phyloP scores from a whole-genome alignment of 2,888 invertebrate species.

The Pheosia tremula region DNA sequence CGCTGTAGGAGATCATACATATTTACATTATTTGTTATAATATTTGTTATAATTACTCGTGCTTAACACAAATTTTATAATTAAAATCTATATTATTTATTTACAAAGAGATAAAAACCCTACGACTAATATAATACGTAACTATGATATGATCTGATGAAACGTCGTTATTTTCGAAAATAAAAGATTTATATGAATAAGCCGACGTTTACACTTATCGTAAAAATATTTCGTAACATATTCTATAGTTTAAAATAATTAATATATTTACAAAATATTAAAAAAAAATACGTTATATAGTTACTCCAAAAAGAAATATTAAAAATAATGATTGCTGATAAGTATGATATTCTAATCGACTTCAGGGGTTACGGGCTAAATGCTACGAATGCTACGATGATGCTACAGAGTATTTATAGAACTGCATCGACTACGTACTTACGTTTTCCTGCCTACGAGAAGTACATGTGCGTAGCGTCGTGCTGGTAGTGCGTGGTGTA shows the following conservation, averaged over 20 bases:
- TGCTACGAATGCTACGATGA: slow-evolving; percentile 2
- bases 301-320: neutral
- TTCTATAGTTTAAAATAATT: no score
- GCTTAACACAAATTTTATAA: slow-evolving; percentile 8
- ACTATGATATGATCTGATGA: slow-evolving; percentile 1
- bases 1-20: slow-evolving; percentile 69
- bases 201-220: no score
- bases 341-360: neutral
- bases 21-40: slow-evolving; percentile 46
- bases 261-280: no score
- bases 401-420: neutral
- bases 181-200: no score
- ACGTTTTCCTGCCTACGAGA: slow-evolving; percentile 51
- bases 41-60: neutral
- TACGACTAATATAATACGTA: neutral
- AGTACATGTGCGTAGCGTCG: slow-evolving; percentile 65
- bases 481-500: slow-evolving; percentile 62
- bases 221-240: no score
- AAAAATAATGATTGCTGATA: neutral
- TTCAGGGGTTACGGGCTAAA: neutral
- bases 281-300: no score
- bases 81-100: slow-evolving; percentile 18
- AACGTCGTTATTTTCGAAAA: neutral
- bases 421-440: slow-evolving; percentile 6
- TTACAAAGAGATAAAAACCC: slow-evolving; percentile 9